phyloP scores from a whole-genome alignment of 1,140 invertebrate genomes.

The Vanessa tameamea region DNA sequence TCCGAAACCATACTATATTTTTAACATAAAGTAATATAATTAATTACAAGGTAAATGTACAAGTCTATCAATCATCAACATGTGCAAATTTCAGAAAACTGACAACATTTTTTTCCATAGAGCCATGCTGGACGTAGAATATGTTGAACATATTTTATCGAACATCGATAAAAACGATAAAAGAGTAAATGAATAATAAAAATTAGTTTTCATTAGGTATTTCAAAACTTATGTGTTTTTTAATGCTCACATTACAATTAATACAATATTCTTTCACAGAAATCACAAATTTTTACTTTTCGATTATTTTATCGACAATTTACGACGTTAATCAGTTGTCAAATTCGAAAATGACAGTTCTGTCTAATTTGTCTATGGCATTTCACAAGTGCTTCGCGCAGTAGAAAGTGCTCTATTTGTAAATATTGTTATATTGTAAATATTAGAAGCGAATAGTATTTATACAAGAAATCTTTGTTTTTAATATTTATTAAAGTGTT shows the following conservation, averaged over 20 bases:
- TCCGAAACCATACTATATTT: too few species aligned
- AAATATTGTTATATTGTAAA: conserved; percentile 72
- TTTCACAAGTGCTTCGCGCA: conserved; percentile 56
- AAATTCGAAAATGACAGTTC: conserved; percentile 22
- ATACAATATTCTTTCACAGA: too few species aligned
- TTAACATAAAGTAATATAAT: too few species aligned
- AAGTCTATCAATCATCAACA: too few species aligned
- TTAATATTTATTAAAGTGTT: conserved; percentile 51
- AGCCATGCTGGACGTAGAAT: conserved; percentile 28
- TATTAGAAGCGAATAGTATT: conserved; percentile 48
- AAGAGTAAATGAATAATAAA: neutral
- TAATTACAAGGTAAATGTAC: too few species aligned
- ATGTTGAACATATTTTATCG: neutral
- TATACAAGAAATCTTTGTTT: conserved; percentile 40
- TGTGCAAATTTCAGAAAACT: conserved; percentile 15
- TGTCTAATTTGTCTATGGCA: conserved; percentile 64
- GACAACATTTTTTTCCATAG: conserved; percentile 45
- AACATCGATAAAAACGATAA: conserved; percentile 21
- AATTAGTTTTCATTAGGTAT: too few species aligned
- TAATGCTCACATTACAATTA: neutral
- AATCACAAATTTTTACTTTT: too few species aligned
- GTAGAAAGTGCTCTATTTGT: conserved; percentile 73
- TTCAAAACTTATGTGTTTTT: neutral
- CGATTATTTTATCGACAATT: neutral
- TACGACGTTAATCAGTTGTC: conserved; percentile 3